Evolutionary conservation across 1,140 invertebrate species (phyloP).

Genomic region (Drosophila elegans): DNA sequence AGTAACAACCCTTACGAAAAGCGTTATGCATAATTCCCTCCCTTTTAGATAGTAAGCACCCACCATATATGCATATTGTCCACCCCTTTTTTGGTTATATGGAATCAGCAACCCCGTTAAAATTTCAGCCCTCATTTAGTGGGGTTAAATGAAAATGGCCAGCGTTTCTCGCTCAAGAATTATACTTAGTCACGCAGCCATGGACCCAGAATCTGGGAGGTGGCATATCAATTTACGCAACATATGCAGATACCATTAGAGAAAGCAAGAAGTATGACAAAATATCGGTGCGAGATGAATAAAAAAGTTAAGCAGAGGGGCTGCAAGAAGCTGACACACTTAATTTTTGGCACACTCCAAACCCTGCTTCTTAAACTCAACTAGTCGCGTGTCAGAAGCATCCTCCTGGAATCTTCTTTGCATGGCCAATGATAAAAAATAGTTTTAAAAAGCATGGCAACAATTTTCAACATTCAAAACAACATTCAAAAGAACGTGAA

Average conservation of each 20-base stretch:
- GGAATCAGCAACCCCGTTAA: conserved; percentile 68
- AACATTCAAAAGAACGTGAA: conserved; percentile 49
- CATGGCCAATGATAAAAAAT: conserved; percentile 62
- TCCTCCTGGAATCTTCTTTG: conserved; percentile 46
- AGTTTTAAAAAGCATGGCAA: conserved; percentile 38
- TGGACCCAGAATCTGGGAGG: conserved; percentile 27
- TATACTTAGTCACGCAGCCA: conserved; percentile 19
- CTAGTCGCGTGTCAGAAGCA: conserved; percentile 70
- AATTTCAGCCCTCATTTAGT: conserved; percentile 45
- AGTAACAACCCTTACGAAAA: conserved; percentile 57
- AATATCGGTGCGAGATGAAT: conserved; percentile 32
- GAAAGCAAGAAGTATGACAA: conserved; percentile 25
- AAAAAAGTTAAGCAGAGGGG: conserved; percentile 35
- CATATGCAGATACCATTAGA: conserved; percentile 79
- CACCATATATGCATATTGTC: conserved; percentile 69
- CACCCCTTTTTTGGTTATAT: conserved; percentile 69
- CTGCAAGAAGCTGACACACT: conserved; percentile 20
- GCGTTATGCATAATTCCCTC: conserved; percentile 65
- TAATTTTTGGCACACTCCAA: conserved; percentile 45
- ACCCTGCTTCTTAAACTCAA: conserved; percentile 32
- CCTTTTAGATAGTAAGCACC: conserved; percentile 56
- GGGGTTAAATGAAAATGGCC: conserved; percentile 79
- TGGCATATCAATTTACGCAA: conserved; percentile 73
- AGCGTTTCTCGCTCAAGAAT: conserved; percentile 42
- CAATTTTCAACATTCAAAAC: conserved; percentile 47